Conservation (phyloP, 1,140 invertebrate species). For the Aphis craccivora region DNA sequence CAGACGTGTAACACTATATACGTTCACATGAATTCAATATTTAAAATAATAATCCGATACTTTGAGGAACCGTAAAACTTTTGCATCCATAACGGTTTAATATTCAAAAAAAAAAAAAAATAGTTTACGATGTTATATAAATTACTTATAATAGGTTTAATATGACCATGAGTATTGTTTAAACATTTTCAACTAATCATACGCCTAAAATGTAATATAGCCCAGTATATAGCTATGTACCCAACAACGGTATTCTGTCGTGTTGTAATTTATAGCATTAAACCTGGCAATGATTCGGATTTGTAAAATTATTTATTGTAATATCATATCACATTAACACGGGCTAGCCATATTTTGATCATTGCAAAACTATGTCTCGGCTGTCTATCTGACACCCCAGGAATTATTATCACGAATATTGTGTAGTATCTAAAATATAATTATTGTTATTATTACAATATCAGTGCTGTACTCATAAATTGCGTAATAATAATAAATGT, state of each 20-base stretch:
- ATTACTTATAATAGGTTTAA: background rate
- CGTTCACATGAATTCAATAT: background rate
- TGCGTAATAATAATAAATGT: background rate
- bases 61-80: background rate
- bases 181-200: background rate
- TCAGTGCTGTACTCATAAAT: background rate
- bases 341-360: slow-evolving; percentile 23
- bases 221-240: background rate
- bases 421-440: background rate
- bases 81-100: background rate
- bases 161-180: background rate
- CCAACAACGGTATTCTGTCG: background rate
- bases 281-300: slow-evolving; percentile 36
- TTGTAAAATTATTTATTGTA: slow-evolving; percentile 33
- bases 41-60: background rate
- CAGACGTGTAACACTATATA: background rate
- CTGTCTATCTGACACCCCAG: background rate
- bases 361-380: background rate
- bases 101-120: background rate
- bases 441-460: background rate
- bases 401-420: slow-evolving; percentile 11
- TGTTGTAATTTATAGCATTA: slow-evolving; percentile 23
- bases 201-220: slow-evolving; percentile 21
- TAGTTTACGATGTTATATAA: background rate
- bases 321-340: slow-evolving; percentile 38